Evolutionary conservation across 2,888 invertebrate species (phyloP), one percentile per base, ranked within the genome.

Genomic region (Archaeoteleia sp.): DNA sequence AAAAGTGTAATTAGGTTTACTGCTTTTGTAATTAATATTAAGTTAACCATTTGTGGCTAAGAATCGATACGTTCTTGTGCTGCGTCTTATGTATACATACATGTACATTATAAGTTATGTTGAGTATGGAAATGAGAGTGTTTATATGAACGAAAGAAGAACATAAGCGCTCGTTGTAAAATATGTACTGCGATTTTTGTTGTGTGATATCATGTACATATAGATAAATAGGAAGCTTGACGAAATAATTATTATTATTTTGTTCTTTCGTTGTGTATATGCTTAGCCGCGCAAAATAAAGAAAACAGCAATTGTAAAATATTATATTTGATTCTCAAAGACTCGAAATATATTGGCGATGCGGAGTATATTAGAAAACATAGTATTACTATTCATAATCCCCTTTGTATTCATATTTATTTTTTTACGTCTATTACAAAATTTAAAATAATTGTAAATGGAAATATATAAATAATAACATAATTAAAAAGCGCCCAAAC

Each of bases 151-250:
- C 10, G 40, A 51, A 29, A 57, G 58, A 66, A 45, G n/a, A 40
- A 49, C 30, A 71, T 67, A 71, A 60, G 61, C 67, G 69, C 74
- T 71, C 54, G 67, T 55, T 82, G 80, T 79, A 81, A 77, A 70
- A 79, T 80, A 80, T 70, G 63, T 74, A 73, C 70, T 69, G 73
- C 77, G 69, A 76, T 76, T 78, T 73, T 76, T 73, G 74, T 78
- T 77, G 82, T 82, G 82, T 82, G 82, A 83, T 83, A 83, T 77
- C 72, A 65, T 83, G 83, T 82, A 83, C 72, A 82, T 82, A 82
- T 62, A 66, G 49, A 34, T 63, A 43, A 61, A 15, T 71, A 58
- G 58, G 46, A 66, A 46, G 55, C 61, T 66, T 70, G 69, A 34
- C 62, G 70, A 71, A 72, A 70, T 78, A 79, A 77, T 73, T 77